These are phyloP conservation scores for Saxidomus purpurata DNA, from an alignment of 1,140 invertebrate genomes.

Conservation along the genomic window DNA sequence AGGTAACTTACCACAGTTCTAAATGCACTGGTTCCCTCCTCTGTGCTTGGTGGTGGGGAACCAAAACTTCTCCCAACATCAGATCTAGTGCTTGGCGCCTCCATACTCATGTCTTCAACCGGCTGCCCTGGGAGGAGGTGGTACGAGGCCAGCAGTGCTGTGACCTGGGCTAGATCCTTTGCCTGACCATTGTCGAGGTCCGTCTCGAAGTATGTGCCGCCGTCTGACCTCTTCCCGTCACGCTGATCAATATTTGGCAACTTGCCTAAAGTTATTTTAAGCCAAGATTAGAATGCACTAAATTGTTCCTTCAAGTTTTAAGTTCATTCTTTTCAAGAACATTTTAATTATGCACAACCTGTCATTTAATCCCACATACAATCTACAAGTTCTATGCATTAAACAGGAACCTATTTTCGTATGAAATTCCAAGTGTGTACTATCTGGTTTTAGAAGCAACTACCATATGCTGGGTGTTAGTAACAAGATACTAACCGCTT, in stretches of 20 bases:
- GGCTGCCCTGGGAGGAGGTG: conserved; percentile 19
- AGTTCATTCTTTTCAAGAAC: too few relatives aligned
- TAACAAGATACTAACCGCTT: too few relatives aligned
- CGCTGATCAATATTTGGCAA: not conserved
- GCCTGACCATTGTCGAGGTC: conserved; percentile 93
- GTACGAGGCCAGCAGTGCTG: conserved; percentile 62
- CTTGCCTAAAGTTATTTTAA: not conserved
- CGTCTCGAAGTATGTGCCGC: conserved; percentile 93
- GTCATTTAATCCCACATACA: too few relatives aligned
- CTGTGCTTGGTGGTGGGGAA: conserved; percentile 37
- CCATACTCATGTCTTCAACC: not conserved
- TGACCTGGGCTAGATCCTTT: conserved; percentile 79
- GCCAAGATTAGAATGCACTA: too few relatives aligned
- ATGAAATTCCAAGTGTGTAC: too few relatives aligned
- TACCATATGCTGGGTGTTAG: too few relatives aligned
- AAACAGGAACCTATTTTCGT: too few relatives aligned
- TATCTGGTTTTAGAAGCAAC: too few relatives aligned
- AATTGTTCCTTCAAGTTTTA: too few relatives aligned
- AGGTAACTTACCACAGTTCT: conserved; percentile 50
- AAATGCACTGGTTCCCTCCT: conserved; percentile 53
- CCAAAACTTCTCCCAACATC: not conserved
- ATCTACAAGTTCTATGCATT: too few relatives aligned
- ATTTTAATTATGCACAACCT: too few relatives aligned
- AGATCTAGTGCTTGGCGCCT: not conserved
- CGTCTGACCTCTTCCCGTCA: conserved; percentile 78